A percentile compares a stretch with the other conserved stretches of the same genome.
These are phyloP conservation scores for Drosophila bocqueti DNA, from an alignment of 1,140 invertebrate genomes.

Conservation along the genomic window DNA sequence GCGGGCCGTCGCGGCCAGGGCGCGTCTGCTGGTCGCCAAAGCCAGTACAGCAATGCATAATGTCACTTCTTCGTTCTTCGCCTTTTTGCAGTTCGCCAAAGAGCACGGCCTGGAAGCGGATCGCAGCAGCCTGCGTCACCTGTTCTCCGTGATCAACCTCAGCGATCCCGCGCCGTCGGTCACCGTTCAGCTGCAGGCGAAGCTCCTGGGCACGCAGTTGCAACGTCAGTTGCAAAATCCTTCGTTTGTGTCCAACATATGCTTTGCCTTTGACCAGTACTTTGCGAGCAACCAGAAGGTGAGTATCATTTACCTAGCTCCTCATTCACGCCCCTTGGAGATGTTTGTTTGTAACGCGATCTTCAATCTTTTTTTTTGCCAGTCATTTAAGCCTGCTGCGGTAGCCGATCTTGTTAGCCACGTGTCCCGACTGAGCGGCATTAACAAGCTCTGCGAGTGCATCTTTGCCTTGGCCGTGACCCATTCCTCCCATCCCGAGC, in stretches of 20 bases:
- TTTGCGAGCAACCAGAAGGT: constrained; percentile 88
- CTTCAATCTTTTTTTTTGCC: too few relatives aligned
- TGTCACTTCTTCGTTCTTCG: constrained; percentile 11
- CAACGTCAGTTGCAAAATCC: constrained; percentile 90
- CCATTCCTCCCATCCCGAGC: constrained; percentile 91
- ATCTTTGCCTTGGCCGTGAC: constrained; percentile 93
- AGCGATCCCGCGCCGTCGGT: constrained; percentile 86
- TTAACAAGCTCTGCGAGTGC: constrained; percentile 95
- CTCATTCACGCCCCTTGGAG: not conserved
- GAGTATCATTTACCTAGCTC: constrained; percentile 5
- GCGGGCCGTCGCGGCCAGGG: constrained; percentile 49
- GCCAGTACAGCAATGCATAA: constrained; percentile 8
- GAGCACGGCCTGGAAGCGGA: constrained; percentile 94
- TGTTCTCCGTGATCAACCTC: constrained; percentile 91
- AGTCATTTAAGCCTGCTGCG: constrained; percentile 54
- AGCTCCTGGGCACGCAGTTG: constrained; percentile 90
- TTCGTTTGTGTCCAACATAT: constrained; percentile 90
- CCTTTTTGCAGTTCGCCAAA: constrained; percentile 89
- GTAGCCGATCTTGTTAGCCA: constrained; percentile 92
- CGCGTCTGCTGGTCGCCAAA: constrained; percentile 26
- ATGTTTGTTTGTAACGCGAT: not conserved
- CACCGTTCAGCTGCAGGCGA: constrained; percentile 88
- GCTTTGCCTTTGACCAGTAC: constrained; percentile 92
- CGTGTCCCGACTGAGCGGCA: constrained; percentile 92
- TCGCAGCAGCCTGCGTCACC: constrained; percentile 94